phyloP scores from a whole-genome alignment of 2,797 vertebrate genomes.

The Lutjanus campechanus region DNA sequence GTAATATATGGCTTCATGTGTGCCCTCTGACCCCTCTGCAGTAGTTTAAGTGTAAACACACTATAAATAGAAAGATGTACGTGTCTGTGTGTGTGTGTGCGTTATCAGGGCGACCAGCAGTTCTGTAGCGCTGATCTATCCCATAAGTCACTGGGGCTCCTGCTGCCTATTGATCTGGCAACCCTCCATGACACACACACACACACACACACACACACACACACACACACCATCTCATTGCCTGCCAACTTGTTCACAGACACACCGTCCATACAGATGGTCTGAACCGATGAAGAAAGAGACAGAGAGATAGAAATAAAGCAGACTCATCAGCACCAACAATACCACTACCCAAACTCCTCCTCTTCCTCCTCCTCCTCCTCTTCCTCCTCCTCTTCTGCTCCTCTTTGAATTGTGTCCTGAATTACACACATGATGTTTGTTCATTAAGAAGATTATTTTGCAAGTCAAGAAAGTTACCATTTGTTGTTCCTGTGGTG shows the following conservation, averaged over 20 bases:
- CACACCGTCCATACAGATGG: slow-evolving; percentile 68
- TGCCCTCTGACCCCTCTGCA: slow-evolving; percentile 46
- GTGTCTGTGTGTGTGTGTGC: slow-evolving; percentile 11
- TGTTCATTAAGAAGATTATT: too few relatives aligned
- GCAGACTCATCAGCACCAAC: slow-evolving; percentile 10
- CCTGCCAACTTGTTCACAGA: slow-evolving; percentile 62
- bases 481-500: too few relatives aligned
- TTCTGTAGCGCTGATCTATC: slow-evolving; percentile 62
- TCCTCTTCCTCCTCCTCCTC: slow-evolving; percentile 19
- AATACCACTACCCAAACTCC: not conserved
- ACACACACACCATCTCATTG: slow-evolving; percentile 26
- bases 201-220: slow-evolving; percentile 10
- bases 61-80: slow-evolving; percentile 40
- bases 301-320: slow-evolving; percentile 20
- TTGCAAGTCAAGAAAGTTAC: too few relatives aligned
- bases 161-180: slow-evolving; percentile 77
- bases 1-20: slow-evolving; percentile 22
- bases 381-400: not conserved
- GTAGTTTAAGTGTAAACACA: slow-evolving; percentile 23
- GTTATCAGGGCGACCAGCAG: slow-evolving; percentile 60
- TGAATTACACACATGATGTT: too few relatives aligned
- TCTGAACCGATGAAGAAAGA: slow-evolving; percentile 60
- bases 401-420: too few relatives aligned
- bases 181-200: slow-evolving; percentile 29
- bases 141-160: slow-evolving; percentile 68